A percentile compares a stretch with the other conserved stretches of the same genome.
These are phyloP conservation scores for Callaeas wilsoni DNA, from an alignment of 2,113 vertebrate species.

Conservation along the genomic window DNA sequence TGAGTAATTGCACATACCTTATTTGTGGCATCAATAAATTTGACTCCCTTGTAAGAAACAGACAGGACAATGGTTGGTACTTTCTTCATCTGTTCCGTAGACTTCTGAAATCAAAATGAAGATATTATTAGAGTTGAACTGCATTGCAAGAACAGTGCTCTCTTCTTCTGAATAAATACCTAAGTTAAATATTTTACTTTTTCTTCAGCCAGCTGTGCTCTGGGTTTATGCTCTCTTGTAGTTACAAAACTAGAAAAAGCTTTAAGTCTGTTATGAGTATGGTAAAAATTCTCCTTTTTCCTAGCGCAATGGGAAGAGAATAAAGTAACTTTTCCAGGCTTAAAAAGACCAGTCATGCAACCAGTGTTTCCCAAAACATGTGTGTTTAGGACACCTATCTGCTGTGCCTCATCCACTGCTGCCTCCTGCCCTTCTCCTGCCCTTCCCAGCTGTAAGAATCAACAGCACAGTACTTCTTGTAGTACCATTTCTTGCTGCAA, in stretches of 20 bases:
- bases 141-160: not conserved
- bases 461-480: fast-evolving
- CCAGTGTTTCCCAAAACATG: not conserved
- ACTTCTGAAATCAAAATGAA: constrained; percentile 85
- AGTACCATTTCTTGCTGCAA: not conserved
- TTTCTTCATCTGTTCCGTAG: constrained; percentile 99
- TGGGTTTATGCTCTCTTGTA: not conserved
- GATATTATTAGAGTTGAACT: constrained; percentile 37
- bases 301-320: not conserved
- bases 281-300: not conserved
- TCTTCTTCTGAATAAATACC: not conserved
- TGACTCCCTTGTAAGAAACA: constrained; percentile 98
- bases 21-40: constrained; percentile 99
- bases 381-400: not conserved
- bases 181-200: constrained; percentile 5
- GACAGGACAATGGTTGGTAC: constrained; percentile 97
- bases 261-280: not conserved
- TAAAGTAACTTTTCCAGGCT: not conserved
- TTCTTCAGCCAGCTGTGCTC: not conserved
- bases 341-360: not conserved
- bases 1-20: constrained; percentile 77
- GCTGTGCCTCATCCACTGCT: not conserved
- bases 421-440: not conserved
- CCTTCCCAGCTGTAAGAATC: not conserved
- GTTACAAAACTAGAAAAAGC: not conserved